Base-by-base conservation (phyloP, 2,113 vertebrate genomes). In the Thamnophis sirtalis region DNA sequence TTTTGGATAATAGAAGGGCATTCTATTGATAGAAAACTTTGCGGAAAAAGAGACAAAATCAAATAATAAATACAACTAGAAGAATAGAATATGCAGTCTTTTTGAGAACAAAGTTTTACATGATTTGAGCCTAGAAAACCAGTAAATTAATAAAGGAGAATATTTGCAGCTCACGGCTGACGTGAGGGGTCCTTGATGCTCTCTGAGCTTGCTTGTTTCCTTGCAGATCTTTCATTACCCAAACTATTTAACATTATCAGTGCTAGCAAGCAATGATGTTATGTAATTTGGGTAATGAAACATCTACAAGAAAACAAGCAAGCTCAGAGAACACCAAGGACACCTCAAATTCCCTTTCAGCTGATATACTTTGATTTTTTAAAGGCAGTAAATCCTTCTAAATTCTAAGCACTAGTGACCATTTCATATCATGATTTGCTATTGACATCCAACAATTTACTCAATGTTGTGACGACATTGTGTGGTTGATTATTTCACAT, bases 401-500 rank as follows among this genome's bases (percentile, higher is more conserved):
- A 89, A 6, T 84, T 11, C 60, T 38, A 80, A 55, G 84, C 87
- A 13, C 54, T 84, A 33, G 60, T 91, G 6, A 1, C 48, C 11
- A 80, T 0, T 0, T 92, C 73, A 17, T 84, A 2, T 68, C n/a
- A 87, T 33, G 63, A 90, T 33, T 51, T n/a, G 58, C 80, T 91
- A 21, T 51, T 24, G n/a, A 43, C 84, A 85, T 87, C 84, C n/a
- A 85, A 56, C 58, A 91, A 50, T 89, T 89, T 90, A 80, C 43
- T 51, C 38, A 11, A 54, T 10, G 1, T 91, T 94, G 93, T 93
- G 50, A 93, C 43, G 8, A 0, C 0, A 58, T 54, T 87, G 85
- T 9, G 43, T 43, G 56, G 7, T 73, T 38, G 93, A 94, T 86
- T 7, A 58, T 9, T 50, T 92, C 89, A 17, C 87, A 93, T 92